Conservation (phyloP, 2,888 invertebrate species). For the Scaptomyza parva region DNA sequence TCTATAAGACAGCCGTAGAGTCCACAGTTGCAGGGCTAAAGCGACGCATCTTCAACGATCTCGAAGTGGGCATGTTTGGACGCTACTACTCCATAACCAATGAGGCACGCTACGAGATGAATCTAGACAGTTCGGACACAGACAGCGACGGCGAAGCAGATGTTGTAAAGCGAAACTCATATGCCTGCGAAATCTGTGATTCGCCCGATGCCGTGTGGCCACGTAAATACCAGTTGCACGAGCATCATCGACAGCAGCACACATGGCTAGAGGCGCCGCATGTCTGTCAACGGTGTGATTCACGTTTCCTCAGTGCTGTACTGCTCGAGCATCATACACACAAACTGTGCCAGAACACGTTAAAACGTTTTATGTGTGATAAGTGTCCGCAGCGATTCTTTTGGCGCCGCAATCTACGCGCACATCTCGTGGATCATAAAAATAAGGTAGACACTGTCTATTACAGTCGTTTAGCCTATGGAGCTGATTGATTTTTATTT, state of each 20-base stretch:
- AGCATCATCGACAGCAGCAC: constrained; percentile 79
- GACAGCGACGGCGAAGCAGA: constrained; percentile 68
- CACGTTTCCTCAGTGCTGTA: constrained; percentile 86
- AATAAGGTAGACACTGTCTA: constrained; percentile 47
- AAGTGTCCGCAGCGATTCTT: constrained; percentile 82
- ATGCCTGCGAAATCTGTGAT: constrained; percentile 79
- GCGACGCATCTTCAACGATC: constrained; percentile 69
- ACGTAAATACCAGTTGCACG: constrained; percentile 81
- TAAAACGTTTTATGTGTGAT: constrained; percentile 81
- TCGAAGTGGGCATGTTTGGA: constrained; percentile 63
- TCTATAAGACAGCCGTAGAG: constrained; percentile 76
- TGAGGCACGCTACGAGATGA: constrained; percentile 82
- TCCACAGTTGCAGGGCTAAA: constrained; percentile 60
- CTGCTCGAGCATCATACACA: constrained; percentile 86
- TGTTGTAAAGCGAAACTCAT: constrained; percentile 63
- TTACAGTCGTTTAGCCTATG: neutral
- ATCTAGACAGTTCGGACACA: constrained; percentile 77
- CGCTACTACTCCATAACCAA: constrained; percentile 84
- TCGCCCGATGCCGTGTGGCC: constrained; percentile 61
- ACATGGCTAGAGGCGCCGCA: constrained; percentile 85
- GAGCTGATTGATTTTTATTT: neutral
- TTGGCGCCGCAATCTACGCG: constrained; percentile 82
- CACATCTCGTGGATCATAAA: constrained; percentile 73
- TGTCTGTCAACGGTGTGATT: constrained; percentile 86
- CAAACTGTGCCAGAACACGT: constrained; percentile 82